phyloP scores from a whole-genome alignment of 2,797 vertebrate genomes.

The Myripristis jacobus region DNA sequence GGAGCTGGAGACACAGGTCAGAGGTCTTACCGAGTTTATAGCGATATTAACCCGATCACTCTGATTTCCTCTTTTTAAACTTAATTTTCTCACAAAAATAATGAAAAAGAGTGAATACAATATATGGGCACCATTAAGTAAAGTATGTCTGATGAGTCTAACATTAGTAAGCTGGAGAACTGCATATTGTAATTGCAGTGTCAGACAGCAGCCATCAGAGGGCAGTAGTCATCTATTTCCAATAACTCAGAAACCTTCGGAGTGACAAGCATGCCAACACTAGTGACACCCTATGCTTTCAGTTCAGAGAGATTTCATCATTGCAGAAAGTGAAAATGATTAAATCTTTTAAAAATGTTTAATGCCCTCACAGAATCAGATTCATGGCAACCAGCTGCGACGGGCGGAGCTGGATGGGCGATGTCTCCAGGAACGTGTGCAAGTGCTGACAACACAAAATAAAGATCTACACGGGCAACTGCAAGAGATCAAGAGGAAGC shows the following conservation, averaged over 20 bases:
- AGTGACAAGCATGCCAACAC: neutral
- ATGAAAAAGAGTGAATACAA: neutral
- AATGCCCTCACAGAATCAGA: slow-evolving; percentile 88
- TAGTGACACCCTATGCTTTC: neutral
- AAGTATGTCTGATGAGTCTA: neutral
- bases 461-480: slow-evolving; percentile 89
- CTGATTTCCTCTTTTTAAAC: neutral
- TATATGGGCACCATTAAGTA: neutral
- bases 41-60: neutral
- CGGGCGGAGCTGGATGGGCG: slow-evolving; percentile 90
- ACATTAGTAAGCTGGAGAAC: neutral
- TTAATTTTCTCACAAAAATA: neutral
- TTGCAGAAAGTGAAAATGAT: neutral
- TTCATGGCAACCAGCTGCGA: slow-evolving; percentile 93
- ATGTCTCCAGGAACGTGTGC: slow-evolving; percentile 86
- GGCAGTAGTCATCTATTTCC: slow-evolving; percentile 59
- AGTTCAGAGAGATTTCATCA: neutral
- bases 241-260: neutral
- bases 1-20: slow-evolving; percentile 97
- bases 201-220: slow-evolving; percentile 58
- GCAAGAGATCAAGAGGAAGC: slow-evolving; percentile 91
- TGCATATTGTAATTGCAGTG: slow-evolving; percentile 36
- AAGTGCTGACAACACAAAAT: slow-evolving; percentile 90
- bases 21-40: neutral
- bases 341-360: neutral